Conservation (phyloP, 2,113 vertebrate genomes). For the Alethe diademata region DNA sequence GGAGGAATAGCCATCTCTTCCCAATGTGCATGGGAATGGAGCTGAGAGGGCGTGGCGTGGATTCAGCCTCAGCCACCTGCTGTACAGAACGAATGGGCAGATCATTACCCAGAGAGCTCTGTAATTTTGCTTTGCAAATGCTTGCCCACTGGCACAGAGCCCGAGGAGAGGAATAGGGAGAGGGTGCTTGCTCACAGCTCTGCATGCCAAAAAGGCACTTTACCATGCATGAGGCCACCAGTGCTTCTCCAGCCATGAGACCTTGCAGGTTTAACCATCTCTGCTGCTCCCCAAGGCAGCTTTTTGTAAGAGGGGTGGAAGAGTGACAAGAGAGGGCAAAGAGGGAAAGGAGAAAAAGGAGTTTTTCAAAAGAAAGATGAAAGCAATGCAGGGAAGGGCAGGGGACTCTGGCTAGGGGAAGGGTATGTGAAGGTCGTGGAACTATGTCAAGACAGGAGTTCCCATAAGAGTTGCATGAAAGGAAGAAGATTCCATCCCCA, state of each 20-base stretch:
- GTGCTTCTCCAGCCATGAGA: not conserved
- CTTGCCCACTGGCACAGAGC: conserved; percentile 30
- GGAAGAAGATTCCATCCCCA: not conserved
- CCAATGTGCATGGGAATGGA: not conserved
- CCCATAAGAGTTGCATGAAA: not conserved
- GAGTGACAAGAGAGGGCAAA: not conserved
- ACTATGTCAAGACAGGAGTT: not conserved
- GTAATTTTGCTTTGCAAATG: conserved; percentile 59
- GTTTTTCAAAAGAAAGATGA: not conserved
- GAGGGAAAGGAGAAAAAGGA: not conserved
- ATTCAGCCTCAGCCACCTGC: conserved; percentile 57
- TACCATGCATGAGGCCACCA: not conserved
- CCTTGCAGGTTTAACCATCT: not conserved
- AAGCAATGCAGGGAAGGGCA: not conserved
- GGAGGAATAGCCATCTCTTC: not conserved
- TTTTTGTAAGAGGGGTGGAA: not conserved
- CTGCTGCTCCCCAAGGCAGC: not conserved
- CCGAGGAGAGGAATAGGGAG: conserved; percentile 22
- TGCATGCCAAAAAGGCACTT: conserved; percentile 56
- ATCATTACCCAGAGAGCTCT: conserved; percentile 53
- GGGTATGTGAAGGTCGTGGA: not conserved
- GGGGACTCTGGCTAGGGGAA: not conserved
- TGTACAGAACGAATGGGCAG: conserved; percentile 3
- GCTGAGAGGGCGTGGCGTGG: conserved; percentile 16
- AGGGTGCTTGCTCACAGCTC: not conserved